Evolutionary conservation across 1,140 invertebrate genomes (phyloP).

Genomic region (Uloborus diversus): DNA sequence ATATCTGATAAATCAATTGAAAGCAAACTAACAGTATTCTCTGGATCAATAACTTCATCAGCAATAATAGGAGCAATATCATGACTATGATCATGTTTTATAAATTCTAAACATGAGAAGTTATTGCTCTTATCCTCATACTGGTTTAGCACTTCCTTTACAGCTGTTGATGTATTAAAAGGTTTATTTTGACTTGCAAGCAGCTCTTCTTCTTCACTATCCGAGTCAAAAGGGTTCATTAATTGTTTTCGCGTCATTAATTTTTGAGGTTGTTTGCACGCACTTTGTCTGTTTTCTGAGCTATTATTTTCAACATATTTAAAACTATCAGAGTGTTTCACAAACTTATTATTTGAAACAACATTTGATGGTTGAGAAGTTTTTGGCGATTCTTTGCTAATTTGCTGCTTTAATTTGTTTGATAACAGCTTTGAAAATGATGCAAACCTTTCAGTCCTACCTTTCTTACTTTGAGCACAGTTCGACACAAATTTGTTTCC

Average conservation of each 20-base stretch:
- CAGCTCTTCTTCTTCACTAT: constrained; percentile 80
- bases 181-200: constrained; percentile 36
- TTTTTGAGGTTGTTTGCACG: constrained; percentile 25
- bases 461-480: constrained; percentile 4
- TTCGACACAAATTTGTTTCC: background rate
- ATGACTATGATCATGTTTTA: background rate
- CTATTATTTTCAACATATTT: background rate
- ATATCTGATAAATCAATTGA: constrained; percentile 57
- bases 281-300: background rate
- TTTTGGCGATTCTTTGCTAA: background rate
- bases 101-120: background rate
- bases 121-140: background rate
- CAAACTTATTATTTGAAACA: background rate
- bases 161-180: background rate
- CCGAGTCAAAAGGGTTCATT: constrained; percentile 89
- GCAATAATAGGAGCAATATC: constrained; percentile 37
- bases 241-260: constrained; percentile 88
- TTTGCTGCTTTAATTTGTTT: background rate
- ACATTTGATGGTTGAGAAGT: constrained; percentile 5
- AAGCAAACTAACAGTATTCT: constrained; percentile 35
- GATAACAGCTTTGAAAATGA: constrained; percentile 2
- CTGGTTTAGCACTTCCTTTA: background rate
- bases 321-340: background rate
- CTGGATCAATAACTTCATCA: constrained; percentile 42
- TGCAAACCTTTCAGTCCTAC: constrained; percentile 10